These are phyloP conservation scores for Channa maculata DNA, from an alignment of 2,113 vertebrate genomes.

Conservation along the genomic window DNA sequence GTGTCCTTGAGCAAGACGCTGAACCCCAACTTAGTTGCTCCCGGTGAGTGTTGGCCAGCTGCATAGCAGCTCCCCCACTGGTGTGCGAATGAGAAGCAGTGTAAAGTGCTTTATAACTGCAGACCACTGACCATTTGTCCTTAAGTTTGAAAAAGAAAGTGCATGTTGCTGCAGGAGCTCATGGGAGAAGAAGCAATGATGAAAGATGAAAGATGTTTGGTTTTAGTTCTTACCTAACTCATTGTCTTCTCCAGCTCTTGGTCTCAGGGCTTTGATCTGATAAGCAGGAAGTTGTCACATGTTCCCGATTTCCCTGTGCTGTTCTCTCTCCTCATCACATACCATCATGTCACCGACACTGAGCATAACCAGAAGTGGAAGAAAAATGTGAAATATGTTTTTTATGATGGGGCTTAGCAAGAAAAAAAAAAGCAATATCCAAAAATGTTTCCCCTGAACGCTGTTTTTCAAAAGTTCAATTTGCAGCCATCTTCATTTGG, in stretches of 20 bases:
- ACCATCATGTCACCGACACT: constrained; percentile 14
- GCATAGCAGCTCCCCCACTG: no score
- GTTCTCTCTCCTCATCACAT: constrained; percentile 5
- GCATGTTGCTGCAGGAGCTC: no score
- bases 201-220: no score
- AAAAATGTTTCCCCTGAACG: not conserved
- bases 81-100: no score
- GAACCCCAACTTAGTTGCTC: no score
- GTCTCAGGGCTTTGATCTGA: constrained; percentile 25
- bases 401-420: constrained; percentile 16
- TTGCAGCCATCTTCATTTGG: constrained; percentile 21
- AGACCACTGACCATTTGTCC: no score
- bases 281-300: constrained; percentile 29
- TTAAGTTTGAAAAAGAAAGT: no score
- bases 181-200: no score
- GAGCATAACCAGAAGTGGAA: constrained; percentile 12
- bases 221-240: constrained; percentile 24
- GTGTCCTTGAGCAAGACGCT: no score
- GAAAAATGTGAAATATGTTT: constrained; percentile 18
- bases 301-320: constrained; percentile 5
- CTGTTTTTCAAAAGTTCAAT: constrained; percentile 19
- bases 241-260: constrained; percentile 5
- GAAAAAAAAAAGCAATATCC: not conserved
- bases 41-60: no score
- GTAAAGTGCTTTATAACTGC: no score